Evolutionary conservation across 1,140 invertebrate species (phyloP).

Genomic region (Leptinotarsa defecta): DNA sequence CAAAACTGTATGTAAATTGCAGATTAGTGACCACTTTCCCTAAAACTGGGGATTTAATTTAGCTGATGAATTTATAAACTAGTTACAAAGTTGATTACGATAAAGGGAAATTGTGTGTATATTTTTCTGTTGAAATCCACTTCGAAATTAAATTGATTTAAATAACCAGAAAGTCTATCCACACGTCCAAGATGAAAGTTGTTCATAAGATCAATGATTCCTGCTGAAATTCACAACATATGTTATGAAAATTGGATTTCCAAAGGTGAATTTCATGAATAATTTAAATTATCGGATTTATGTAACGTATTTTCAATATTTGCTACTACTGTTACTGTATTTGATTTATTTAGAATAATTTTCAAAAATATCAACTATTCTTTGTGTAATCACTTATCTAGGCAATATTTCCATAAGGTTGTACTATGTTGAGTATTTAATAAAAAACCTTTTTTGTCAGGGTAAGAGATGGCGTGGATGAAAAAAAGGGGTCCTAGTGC

Average conservation of each 20-base stretch:
- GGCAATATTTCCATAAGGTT: background rate
- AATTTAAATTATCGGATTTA: background rate
- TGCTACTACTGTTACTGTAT: background rate
- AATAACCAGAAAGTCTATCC: too few species aligned
- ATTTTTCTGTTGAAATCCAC: background rate
- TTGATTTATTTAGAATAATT: slow-evolving; percentile 2
- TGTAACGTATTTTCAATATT: too few species aligned
- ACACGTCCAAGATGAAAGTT: slow-evolving; percentile 13
- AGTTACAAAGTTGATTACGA: background rate
- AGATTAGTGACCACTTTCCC: background rate
- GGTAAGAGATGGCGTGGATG: slow-evolving; percentile 51
- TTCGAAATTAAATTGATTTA: background rate
- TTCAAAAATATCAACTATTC: background rate
- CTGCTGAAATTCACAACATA: slow-evolving; percentile 16
- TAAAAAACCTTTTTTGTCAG: background rate
- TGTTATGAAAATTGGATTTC: slow-evolving; percentile 12
- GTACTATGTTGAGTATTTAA: background rate
- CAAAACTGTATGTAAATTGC: slow-evolving; percentile 1
- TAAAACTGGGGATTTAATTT: background rate
- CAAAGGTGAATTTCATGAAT: background rate
- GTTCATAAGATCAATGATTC: slow-evolving; percentile 11
- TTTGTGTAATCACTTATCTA: background rate
- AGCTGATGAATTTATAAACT: background rate
- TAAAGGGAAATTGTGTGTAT: background rate
- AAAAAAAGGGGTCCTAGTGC: slow-evolving; percentile 43